phyloP scores from a whole-genome alignment of 2,113 vertebrate genomes.

The Nanger granti region DNA sequence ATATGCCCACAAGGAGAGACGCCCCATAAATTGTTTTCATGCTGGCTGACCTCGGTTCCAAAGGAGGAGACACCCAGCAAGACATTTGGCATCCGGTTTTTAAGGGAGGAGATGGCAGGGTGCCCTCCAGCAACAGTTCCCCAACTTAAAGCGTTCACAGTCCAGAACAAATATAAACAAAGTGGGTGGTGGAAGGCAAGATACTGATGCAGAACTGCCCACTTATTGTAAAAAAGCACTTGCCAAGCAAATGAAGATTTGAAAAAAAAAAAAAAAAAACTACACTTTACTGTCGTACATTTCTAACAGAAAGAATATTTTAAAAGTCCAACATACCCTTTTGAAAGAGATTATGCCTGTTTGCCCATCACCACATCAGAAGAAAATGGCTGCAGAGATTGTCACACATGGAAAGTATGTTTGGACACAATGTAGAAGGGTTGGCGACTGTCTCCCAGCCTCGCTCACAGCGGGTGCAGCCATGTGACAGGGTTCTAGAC shows the following conservation, averaged over 20 bases:
- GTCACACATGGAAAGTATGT: neutral
- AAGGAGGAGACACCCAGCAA: neutral
- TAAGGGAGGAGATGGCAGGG: neutral
- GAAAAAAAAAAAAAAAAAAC: neutral
- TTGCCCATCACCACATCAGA: neutral
- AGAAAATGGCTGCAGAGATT: neutral
- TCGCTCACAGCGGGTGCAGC: neutral
- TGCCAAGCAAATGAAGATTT: neutral
- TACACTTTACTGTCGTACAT: neutral
- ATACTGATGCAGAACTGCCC: neutral
- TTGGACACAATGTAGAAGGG: neutral
- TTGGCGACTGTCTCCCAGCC: neutral
- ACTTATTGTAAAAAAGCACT: neutral
- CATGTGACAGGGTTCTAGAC: neutral
- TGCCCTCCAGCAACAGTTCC: neutral
- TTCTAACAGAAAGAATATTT: slow-evolving; percentile 10
- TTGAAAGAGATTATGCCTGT: neutral
- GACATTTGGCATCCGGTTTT: neutral
- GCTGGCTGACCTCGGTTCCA: neutral
- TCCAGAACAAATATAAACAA: neutral
- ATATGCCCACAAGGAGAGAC: neutral
- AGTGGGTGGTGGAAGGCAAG: neutral
- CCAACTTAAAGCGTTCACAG: neutral
- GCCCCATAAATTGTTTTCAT: neutral
- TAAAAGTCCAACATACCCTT: neutral